Percentiles rank a stretch among this genome's conserved stretches.
These are phyloP conservation scores for Nemopilema nomurai DNA, from an alignment of 30 jellyfish, hydroid and myxozoan genomes.

Conservation along the genomic window DNA sequence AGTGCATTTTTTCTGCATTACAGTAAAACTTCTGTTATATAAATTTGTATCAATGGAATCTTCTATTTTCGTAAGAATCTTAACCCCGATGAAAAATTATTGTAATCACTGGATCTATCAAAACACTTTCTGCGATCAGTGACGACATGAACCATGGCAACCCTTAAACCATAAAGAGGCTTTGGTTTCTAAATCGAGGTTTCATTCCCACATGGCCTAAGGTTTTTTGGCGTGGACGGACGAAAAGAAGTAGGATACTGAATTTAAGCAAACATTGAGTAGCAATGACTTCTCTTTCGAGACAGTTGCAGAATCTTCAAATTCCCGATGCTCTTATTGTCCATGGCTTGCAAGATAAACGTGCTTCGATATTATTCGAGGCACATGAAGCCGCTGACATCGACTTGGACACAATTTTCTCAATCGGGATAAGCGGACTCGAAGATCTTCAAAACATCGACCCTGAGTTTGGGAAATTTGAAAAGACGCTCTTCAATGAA, in stretches of 20 bases:
- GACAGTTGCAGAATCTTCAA: conserved; percentile 79
- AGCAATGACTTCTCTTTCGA: conserved; percentile 60
- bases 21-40: too few species aligned
- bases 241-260: background rate
- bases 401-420: conserved; percentile 66
- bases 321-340: conserved; percentile 74
- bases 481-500: conserved; percentile 62
- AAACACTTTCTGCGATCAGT: too few species aligned
- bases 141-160: too few species aligned
- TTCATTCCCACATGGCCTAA: background rate
- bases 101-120: background rate
- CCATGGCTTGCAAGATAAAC: conserved; percentile 38
- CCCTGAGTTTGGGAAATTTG: conserved; percentile 51
- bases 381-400: conserved; percentile 85
- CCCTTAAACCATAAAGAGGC: background rate
- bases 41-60: too few species aligned
- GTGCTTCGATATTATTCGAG: conserved; percentile 81
- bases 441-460: conserved; percentile 71
- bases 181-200: background rate
- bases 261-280: background rate
- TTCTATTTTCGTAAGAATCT: too few species aligned
- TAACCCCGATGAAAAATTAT: background rate
- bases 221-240: background rate
- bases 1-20: too few species aligned
- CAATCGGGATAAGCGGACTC: conserved; percentile 79